Conservation (phyloP, 2,113 vertebrate genomes). For the Apteryx owenii region DNA sequence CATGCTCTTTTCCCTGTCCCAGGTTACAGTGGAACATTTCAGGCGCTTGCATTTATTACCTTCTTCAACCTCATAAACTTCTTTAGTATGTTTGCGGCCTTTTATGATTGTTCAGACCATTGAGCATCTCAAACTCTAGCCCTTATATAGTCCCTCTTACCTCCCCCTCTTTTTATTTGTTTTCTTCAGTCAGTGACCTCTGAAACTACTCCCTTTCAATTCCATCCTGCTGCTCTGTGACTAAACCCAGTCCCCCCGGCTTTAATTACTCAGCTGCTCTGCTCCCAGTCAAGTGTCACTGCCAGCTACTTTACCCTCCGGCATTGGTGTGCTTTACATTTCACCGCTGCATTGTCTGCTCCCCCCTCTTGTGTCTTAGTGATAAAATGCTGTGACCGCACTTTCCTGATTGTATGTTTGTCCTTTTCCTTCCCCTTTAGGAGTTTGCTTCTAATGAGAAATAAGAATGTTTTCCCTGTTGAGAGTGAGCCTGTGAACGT, state of each 20-base stretch:
- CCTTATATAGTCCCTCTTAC: background rate
- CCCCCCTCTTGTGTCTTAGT: background rate
- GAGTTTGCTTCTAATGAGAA: background rate
- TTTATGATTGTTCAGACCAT: background rate
- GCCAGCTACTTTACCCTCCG: background rate
- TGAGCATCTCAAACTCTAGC: background rate
- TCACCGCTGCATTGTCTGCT: background rate
- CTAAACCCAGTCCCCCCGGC: background rate
- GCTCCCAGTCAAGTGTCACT: background rate
- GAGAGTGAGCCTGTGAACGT: rapidly evolving
- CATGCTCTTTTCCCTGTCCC: background rate
- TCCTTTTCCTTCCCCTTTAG: background rate
- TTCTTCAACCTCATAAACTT: background rate
- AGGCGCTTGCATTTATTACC: background rate
- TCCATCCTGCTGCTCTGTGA: background rate
- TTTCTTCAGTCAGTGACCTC: background rate
- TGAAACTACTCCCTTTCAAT: background rate
- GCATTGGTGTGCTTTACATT: background rate
- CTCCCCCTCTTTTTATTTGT: background rate
- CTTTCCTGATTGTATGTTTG: background rate
- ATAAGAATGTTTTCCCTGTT: background rate
- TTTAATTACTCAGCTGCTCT: conserved; percentile 36
- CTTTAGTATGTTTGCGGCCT: background rate
- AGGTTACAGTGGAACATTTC: background rate
- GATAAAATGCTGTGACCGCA: rapidly evolving